Percentiles rank a stretch among this genome's conserved stretches.
These are phyloP conservation scores for Atractosteus spatula DNA, from an alignment of 2,113 vertebrate genomes.

Conservation along the genomic window DNA sequence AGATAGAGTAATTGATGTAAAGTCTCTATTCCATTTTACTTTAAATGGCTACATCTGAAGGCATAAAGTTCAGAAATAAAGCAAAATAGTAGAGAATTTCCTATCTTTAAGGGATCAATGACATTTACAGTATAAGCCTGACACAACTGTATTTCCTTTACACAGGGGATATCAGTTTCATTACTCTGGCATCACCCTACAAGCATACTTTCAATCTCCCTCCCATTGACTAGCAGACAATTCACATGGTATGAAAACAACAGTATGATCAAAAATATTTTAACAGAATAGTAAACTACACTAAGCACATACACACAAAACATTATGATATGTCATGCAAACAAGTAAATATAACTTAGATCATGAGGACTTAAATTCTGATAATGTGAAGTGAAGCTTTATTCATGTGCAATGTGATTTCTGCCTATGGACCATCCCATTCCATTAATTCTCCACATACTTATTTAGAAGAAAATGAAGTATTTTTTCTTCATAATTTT, in stretches of 20 bases:
- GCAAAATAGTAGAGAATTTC: constrained; percentile 37
- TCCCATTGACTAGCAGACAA: background rate
- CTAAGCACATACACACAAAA: no score
- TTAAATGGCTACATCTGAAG: constrained; percentile 37
- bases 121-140: constrained; percentile 39
- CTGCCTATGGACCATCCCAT: no score
- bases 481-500: no score
- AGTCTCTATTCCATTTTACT: constrained; percentile 36
- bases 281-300: no score
- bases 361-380: no score
- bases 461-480: no score
- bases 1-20: background rate
- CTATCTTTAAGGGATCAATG: constrained; percentile 42
- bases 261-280: no score
- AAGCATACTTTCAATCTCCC: constrained; percentile 7
- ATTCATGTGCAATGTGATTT: no score
- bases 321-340: no score
- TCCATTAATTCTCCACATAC: no score
- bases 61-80: constrained; percentile 33
- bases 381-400: no score
- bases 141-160: constrained; percentile 41
- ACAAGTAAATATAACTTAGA: no score
- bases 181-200: constrained; percentile 32
- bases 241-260: background rate
- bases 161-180: constrained; percentile 49